Percentiles rank a stretch among this genome's conserved stretches.
phyloP scores from a whole-genome alignment of 2,797 vertebrate species.

The Vespertilio murinus region DNA sequence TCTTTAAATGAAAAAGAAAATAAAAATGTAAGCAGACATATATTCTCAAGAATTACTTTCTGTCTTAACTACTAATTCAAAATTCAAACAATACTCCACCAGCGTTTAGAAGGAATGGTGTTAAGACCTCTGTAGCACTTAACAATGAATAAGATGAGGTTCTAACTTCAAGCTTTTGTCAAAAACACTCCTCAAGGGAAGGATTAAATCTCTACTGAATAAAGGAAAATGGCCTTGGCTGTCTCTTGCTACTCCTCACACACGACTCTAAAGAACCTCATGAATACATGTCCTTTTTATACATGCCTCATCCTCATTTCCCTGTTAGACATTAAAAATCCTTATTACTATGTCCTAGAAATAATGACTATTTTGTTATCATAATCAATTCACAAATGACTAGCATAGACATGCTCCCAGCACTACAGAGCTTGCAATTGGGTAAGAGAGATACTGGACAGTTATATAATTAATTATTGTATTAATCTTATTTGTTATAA shows the following conservation, averaged over 20 bases:
- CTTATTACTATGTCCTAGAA: not conserved
- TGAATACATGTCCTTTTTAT: not conserved
- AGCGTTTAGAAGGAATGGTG: not conserved
- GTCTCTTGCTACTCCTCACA: not conserved
- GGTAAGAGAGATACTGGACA: not conserved
- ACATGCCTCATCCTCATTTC: not conserved
- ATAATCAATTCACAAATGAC: not conserved
- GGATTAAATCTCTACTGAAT: not conserved
- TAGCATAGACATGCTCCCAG: not conserved
- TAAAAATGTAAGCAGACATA: not conserved
- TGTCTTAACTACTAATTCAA: not conserved
- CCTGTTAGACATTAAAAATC: not conserved
- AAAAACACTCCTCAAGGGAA: not conserved
- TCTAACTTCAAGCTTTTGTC: not conserved
- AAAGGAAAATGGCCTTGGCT: not conserved
- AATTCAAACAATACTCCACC: not conserved
- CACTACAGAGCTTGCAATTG: not conserved
- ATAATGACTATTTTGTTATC: not conserved
- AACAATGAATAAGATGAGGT: not conserved
- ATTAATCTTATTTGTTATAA: slow-evolving; percentile 2
- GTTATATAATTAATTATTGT: not conserved
- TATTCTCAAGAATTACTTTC: not conserved
- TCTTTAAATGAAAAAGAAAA: slow-evolving; percentile 29
- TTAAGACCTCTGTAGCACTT: not conserved
- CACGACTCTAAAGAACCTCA: not conserved